These are phyloP conservation scores for Anarsia innoxiella DNA, from an alignment of 2,888 invertebrate species.

Conservation along the genomic window DNA sequence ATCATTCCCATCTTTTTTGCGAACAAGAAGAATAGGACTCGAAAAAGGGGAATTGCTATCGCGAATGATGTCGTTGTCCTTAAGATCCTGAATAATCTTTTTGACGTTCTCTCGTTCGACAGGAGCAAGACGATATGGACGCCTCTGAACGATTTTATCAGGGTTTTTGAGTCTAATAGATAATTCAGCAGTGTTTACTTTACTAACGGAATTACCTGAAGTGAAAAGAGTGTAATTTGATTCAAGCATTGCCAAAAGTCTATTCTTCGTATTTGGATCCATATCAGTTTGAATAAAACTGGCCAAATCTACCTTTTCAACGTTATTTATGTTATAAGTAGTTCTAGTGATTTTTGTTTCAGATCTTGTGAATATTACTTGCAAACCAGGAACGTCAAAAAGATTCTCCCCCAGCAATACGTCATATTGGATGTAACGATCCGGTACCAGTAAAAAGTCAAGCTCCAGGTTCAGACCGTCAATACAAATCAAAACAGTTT, in stretches of 20 bases:
- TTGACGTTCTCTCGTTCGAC: slow-evolving; percentile 3
- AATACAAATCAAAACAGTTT: background rate
- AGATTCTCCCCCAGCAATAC: slow-evolving; percentile 10
- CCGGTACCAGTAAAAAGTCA: background rate
- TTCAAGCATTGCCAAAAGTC: slow-evolving; percentile 2
- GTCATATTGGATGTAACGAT: background rate
- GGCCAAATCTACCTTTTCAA: slow-evolving; percentile 4
- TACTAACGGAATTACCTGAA: slow-evolving; percentile 2
- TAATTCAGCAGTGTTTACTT: background rate
- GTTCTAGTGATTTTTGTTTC: background rate
- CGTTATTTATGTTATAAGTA: no score
- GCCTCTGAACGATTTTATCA: background rate
- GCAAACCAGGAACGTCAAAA: slow-evolving; percentile 3
- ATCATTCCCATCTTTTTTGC: slow-evolving; percentile 11
- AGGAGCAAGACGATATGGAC: background rate
- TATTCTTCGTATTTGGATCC: background rate
- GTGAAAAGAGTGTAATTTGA: slow-evolving; percentile 12
- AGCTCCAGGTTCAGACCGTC: background rate
- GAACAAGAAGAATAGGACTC: slow-evolving; percentile 10
- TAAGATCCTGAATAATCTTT: slow-evolving; percentile 7
- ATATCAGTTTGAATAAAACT: slow-evolving; percentile 3
- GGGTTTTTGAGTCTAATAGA: background rate
- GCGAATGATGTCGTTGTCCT: slow-evolving; percentile 4
- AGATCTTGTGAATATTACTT: slow-evolving; percentile 2
- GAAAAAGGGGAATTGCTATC: slow-evolving; percentile 19